These are phyloP conservation scores for Laupala kohalensis DNA, from an alignment of 1,140 invertebrate genomes.

Conservation along the genomic window DNA sequence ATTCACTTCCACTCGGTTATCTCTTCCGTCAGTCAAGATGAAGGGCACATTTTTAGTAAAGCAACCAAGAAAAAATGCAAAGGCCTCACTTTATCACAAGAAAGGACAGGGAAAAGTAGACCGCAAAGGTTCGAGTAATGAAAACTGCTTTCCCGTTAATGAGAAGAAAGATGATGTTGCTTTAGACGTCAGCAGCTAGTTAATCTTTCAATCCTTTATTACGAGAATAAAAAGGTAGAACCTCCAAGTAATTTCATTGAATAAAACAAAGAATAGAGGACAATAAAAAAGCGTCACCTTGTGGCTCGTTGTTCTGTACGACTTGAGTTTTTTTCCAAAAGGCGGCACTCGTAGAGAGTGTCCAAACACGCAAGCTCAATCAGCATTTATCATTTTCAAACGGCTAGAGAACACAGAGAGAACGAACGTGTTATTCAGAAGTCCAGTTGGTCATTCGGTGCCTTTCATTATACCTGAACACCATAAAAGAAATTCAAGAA, in stretches of 20 bases:
- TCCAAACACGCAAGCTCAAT: background rate
- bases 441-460: too few species aligned
- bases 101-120: background rate
- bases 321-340: too few species aligned
- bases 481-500: too few species aligned
- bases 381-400: background rate
- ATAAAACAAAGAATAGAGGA: background rate
- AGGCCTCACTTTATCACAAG: background rate
- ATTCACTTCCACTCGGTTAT: too few species aligned
- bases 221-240: background rate
- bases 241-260: background rate
- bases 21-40: too few species aligned
- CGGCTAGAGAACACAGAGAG: too few species aligned
- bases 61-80: background rate
- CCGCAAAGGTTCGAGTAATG: background rate
- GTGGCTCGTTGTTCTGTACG: too few species aligned
- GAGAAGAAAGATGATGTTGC: background rate
- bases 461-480: too few species aligned
- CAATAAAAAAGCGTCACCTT: background rate
- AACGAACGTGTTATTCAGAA: too few species aligned
- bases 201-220: background rate
- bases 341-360: background rate
- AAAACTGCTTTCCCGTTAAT: background rate
- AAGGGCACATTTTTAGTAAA: background rate
- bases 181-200: background rate